Evolutionary conservation across 2,113 vertebrate species (phyloP).

Genomic region (Oreochromis spilurus): DNA sequence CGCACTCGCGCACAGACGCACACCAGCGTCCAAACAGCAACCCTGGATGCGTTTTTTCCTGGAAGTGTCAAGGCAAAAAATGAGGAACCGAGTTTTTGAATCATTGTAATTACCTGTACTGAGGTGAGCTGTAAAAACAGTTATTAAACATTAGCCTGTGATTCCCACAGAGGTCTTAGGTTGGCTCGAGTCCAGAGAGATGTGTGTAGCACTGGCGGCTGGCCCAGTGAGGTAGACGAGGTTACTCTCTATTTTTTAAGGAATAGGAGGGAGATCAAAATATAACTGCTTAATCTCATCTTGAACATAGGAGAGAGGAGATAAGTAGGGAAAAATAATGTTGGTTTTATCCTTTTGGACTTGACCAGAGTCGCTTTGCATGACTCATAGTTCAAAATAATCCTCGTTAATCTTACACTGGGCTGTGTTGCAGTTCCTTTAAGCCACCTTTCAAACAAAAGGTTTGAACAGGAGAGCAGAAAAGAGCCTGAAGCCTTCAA

Average conservation of each 20-base stretch:
- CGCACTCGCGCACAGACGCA: not conserved
- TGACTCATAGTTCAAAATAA: not conserved
- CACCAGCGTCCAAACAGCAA: not conserved
- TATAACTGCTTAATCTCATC: not conserved
- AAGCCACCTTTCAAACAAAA: not conserved
- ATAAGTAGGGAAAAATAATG: not conserved
- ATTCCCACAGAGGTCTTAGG: not conserved
- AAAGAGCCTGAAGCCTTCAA: not conserved
- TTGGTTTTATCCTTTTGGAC: not conserved
- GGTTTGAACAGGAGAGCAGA: not conserved
- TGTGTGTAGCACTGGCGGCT: not conserved
- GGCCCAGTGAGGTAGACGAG: not conserved
- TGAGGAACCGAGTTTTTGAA: not conserved
- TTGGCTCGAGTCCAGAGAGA: not conserved
- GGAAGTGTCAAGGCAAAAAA: constrained; percentile 18
- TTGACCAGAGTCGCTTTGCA: not conserved
- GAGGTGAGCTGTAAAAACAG: constrained; percentile 20
- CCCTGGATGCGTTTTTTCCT: constrained; percentile 16
- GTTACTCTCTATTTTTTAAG: not conserved
- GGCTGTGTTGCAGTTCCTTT: not conserved
- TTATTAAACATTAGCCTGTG: constrained; percentile 7
- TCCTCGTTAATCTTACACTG: not conserved
- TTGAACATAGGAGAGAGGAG: not conserved
- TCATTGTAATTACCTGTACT: constrained; percentile 36
- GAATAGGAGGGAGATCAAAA: not conserved